Evolutionary conservation across 2,888 invertebrate genomes (phyloP), one percentile per base, ranked within the genome.

Genomic region (Hermaeophaga mercurialis): DNA sequence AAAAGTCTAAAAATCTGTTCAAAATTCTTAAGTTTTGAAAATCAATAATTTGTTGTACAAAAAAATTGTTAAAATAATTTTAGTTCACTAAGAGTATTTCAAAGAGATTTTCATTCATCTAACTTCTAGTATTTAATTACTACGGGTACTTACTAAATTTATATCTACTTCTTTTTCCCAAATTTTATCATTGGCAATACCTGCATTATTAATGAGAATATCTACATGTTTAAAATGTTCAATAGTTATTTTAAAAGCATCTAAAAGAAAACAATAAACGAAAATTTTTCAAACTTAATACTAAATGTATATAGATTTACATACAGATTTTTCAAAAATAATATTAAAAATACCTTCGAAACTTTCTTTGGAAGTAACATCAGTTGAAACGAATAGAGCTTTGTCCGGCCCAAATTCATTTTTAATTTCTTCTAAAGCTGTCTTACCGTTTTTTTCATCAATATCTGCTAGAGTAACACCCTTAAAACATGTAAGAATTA

Each of bases 221-320:
- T 89, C 88, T 63, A 89, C 76, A 36, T 84, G 80, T 50, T 86
- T 87, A 67, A 85, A 86, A 48, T 82, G 6, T 12, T 84, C 81
- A 64, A 86, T 79, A 5, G 87, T 86, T 73, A 83, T 83, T 72
- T 85, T 84, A 71, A 87, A 88, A 11, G 87, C 85, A 75, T 85
- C 36, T 36, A 12, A 34, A 34, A n/a, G n/a, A n/a, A n/a, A n/a
- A n/a, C n/a, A n/a, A n/a, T n/a, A n/a, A n/a, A n/a, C n/a, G n/a
- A n/a, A n/a, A n/a, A n/a, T n/a, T n/a, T n/a, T n/a, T n/a, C n/a
- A n/a, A n/a, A n/a, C n/a, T n/a, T n/a, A n/a, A n/a, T n/a, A n/a
- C n/a, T n/a, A n/a, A n/a, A n/a, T n/a, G n/a, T n/a, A n/a, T n/a
- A n/a, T n/a, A n/a, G n/a, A n/a, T n/a, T n/a, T n/a, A n/a, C n/a